These are phyloP conservation scores for Drosophila oshimai DNA, from an alignment of 1,140 invertebrate genomes.

Conservation along the genomic window DNA sequence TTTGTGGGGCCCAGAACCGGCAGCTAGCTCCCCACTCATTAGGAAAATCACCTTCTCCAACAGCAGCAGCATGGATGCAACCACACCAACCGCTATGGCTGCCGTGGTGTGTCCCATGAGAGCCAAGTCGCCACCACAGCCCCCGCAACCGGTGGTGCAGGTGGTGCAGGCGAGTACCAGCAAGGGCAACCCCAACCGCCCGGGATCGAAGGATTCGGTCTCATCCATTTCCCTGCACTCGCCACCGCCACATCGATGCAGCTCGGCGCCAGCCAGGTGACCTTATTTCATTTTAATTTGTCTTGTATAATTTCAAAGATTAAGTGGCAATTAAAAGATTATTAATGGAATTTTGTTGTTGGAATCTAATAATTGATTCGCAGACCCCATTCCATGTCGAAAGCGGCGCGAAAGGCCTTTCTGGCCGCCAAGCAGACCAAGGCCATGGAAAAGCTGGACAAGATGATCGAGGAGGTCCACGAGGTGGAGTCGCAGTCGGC, in stretches of 20 bases:
- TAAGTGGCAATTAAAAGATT: too few relatives aligned
- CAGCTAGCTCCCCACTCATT: conserved; percentile 33
- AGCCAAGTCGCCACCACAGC: conserved; percentile 5
- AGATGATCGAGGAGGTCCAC: conserved; percentile 82
- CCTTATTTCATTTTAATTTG: background rate
- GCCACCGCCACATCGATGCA: conserved; percentile 64
- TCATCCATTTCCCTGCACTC: conserved; percentile 71
- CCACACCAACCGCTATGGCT: background rate
- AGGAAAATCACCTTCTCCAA: conserved; percentile 79
- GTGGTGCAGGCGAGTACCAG: conserved; percentile 26
- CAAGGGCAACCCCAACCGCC: conserved; percentile 32
- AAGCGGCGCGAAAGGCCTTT: conserved; percentile 77
- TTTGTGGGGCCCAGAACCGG: background rate
- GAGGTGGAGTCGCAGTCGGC: conserved; percentile 70
- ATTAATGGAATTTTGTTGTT: too few relatives aligned
- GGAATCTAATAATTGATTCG: too few relatives aligned
- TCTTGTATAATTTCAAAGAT: too few relatives aligned
- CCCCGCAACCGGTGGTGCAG: conserved; percentile 14
- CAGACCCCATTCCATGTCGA: conserved; percentile 72
- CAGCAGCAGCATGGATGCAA: conserved; percentile 54
- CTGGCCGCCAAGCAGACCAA: conserved; percentile 79
- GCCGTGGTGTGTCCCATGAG: conserved; percentile 38
- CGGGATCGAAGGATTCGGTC: conserved; percentile 56
- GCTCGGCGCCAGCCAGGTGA: conserved; percentile 66
- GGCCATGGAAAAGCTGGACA: conserved; percentile 80